Conservation (phyloP, 1,140 invertebrate species). For the Ganaspis sp. region DNA sequence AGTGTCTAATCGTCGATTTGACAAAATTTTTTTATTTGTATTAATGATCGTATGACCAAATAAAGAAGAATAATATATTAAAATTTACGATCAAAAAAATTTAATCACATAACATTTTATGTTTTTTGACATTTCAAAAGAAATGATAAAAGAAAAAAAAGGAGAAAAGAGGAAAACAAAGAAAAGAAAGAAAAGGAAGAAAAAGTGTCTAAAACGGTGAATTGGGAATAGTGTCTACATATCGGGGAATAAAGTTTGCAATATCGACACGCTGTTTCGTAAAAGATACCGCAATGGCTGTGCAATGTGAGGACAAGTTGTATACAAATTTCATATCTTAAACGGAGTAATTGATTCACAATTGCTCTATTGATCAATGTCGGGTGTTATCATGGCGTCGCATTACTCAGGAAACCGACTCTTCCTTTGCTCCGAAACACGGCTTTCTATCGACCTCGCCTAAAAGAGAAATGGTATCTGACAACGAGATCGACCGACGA, state of each 20-base stretch:
- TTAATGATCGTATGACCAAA: too few relatives aligned
- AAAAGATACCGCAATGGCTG: constrained; percentile 1
- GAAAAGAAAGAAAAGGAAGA: background rate
- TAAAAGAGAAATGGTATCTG: constrained; percentile 31
- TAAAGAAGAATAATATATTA: too few relatives aligned
- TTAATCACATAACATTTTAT: too few relatives aligned
- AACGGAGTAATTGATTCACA: constrained; percentile 30
- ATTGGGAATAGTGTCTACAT: background rate
- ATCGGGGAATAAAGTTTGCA: background rate
- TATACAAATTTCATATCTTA: constrained; percentile 28
- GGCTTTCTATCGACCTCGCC: constrained; percentile 26
- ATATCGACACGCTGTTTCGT: background rate
- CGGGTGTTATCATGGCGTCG: background rate
- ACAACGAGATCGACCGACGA: constrained; percentile 30
- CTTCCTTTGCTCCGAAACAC: constrained; percentile 22
- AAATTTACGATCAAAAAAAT: too few relatives aligned
- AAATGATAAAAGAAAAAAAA: too few relatives aligned
- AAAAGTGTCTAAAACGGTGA: background rate
- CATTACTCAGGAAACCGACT: constrained; percentile 13
- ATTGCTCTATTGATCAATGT: constrained; percentile 29
- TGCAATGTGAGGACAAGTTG: constrained; percentile 7
- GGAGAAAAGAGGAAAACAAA: too few relatives aligned
- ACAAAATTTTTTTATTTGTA: too few relatives aligned
- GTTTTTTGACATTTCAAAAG: too few relatives aligned
- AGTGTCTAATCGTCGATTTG: too few relatives aligned